Conservation (phyloP, 2,113 vertebrate genomes). For the Muntiacus reevesi region DNA sequence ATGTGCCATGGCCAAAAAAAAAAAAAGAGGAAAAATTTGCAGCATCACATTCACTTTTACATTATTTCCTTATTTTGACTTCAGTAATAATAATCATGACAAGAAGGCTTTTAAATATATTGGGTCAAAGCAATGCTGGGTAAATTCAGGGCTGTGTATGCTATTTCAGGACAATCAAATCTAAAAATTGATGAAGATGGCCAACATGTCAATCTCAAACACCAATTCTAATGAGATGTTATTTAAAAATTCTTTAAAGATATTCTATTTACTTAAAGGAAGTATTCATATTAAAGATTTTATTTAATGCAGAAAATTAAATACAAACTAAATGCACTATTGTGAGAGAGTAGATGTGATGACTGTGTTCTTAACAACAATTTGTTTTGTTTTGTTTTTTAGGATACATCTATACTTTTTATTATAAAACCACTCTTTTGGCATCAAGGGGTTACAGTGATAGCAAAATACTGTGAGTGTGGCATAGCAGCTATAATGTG, state of each 20-base stretch:
- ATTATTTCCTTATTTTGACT: neutral
- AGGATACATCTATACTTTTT: neutral
- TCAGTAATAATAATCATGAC: neutral
- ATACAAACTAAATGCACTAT: neutral
- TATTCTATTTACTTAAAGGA: neutral
- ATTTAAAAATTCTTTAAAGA: neutral
- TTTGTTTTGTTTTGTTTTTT: neutral
- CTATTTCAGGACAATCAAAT: neutral
- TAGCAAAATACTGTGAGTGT: neutral
- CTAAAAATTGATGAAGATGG: neutral
- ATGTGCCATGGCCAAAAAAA: neutral
- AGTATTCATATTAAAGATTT: neutral
- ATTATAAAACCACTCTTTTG: neutral
- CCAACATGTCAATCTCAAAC: neutral
- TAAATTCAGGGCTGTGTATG: neutral
- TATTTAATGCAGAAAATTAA: neutral
- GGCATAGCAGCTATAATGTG: neutral
- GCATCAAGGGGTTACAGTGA: neutral
- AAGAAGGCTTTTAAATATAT: neutral
- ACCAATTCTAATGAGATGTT: neutral
- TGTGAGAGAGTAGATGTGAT: neutral
- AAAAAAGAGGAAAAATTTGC: neutral
- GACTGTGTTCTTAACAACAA: neutral
- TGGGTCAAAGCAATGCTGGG: neutral
- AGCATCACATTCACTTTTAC: neutral